Base-by-base conservation (phyloP, 2,797 vertebrate genomes). In the Ataeniobius toweri region DNA sequence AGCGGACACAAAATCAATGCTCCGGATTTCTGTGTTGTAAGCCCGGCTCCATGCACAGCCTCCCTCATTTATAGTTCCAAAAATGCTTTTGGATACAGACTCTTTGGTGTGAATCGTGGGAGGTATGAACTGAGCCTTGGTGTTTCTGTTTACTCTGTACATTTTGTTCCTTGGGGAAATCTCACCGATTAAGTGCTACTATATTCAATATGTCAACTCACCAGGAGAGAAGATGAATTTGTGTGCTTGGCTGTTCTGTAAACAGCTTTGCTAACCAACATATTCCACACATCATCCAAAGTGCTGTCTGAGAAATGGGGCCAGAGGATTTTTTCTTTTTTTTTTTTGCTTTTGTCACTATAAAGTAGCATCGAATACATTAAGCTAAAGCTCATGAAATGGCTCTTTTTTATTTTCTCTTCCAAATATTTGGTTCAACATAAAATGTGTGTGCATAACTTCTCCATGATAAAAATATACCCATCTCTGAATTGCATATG, bases 131-230 rank as follows among this genome's bases (percentile, higher is more conserved):
- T 74, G 44, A 86, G 85, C 74, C 53, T 71, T 77, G 77, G 84
- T 89, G 91, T 91, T 89, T 92, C 89, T 93, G 87, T 93, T 93
- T 90, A 85, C 90, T 87, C 88, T 91, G 91, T 91, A 92, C 89
- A 91, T 92, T 93, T 93, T 90, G 89, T 92, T 90, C 91, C 88
- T 89, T 73, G 65, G 88, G 88, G 89, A 90, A 92, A 89, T 92
- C 78, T 84, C 83, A 50, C 91, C 92, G 91, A 94, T 92, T 92
- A 91, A 93, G 87, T 91, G 87, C 80, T 91, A 87, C 91, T 90
- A 91, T 93, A 94, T 90, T 90, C 88, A 91, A 91, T 91, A 89
- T 90, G 90, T 93, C 93, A 91, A 92, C 90, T 90, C 83, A 89
- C 83, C 77, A 75, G 80, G 82, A 88, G 85, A 71, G 53, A 91